Evolutionary conservation across 1,140 invertebrate species (phyloP), one percentile per base, ranked within the genome.

Genomic region (Zaprionus ghesquierei): DNA sequence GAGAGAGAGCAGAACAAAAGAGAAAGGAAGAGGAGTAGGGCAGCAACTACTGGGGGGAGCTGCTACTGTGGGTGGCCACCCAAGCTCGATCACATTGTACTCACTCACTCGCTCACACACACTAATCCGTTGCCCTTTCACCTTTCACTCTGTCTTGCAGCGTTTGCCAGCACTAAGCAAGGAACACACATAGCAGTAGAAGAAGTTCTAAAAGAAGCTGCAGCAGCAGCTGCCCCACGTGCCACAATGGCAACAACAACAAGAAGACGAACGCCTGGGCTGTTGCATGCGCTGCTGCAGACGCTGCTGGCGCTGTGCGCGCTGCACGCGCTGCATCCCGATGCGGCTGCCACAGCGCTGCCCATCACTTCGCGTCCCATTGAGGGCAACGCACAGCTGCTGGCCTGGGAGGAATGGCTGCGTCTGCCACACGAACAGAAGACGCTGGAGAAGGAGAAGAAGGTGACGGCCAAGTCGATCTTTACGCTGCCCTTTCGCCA

Each of bases 401-500:
- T 91, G 60, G 90, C 89, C 9, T 92, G 90, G 90, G 71, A 92
- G 50, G 89, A 89, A 9, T 92, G 89, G 89, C 68, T 91, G n/a
- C 75, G 76, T 10, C 51, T 92, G 53, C 77, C 81, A 2, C 77
- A 70, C 6, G 85, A 87, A 31, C 75, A 89, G 25, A 73, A 77
- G n/a, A 77, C 79, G 12, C 65, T 75, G 33, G 75, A 81, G 49
- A 91, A 90, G 73, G 75, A 85, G 27, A 90, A 91, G 51, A 92
- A 92, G 61, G 85, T 92, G 31, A 92, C 87, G 12, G 89, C 90
- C 44, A 92, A 92, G 49, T 92, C 90, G 23, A 92, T 92, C 77
- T 92, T 92, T 51, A 81, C 84, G 9, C 54, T 92, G 1, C 90
- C 90, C 63, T 81, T 73, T 18, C 78, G 81, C 9, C 73, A 79